A percentile compares a stretch with the other conserved stretches of the same genome.
phyloP scores from a whole-genome alignment of 30 jellyfish, hydroid and myxozoan genomes.

The Hydractinia echinata region DNA sequence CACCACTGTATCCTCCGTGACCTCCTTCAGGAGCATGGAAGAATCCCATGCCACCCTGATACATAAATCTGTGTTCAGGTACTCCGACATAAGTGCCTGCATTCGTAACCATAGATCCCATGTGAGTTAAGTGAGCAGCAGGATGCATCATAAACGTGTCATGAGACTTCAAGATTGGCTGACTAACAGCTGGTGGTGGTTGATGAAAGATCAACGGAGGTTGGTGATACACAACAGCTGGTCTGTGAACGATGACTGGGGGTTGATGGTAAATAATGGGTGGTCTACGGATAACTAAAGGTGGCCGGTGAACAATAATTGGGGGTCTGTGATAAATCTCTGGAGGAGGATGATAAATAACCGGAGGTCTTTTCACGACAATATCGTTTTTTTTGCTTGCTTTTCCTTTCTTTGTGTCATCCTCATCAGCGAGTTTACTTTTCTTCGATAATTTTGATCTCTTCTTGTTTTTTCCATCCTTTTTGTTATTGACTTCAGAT shows the following conservation, averaged over 20 bases:
- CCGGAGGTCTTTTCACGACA: conserved; percentile 97
- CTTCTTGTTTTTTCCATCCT: conserved; percentile 38
- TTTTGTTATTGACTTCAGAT: conserved; percentile 32
- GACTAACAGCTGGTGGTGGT: conserved; percentile 99
- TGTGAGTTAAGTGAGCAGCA: conserved; percentile 90
- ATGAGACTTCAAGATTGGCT: conserved; percentile 94
- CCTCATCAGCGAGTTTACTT: conserved; percentile 14
- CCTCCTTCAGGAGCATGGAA: conserved; percentile 93
- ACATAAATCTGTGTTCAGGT: conserved; percentile 97
- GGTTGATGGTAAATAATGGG: conserved; percentile 99
- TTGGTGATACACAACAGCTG: conserved; percentile 98
- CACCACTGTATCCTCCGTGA: conserved; percentile 33
- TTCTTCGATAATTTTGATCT: conserved; percentile 33
- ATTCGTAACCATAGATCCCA: conserved; percentile 98
- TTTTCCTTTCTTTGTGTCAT: conserved; percentile 37
- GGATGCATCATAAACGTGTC: conserved; percentile 99
- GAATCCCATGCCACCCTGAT: conserved; percentile 99
- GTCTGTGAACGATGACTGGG: conserved; percentile 98
- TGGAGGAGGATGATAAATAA: conserved; percentile 98
- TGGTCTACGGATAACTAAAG: conserved; percentile 94
- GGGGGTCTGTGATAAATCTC: conserved; percentile 99
- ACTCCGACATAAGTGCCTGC: conserved; percentile 99
- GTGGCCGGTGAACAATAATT: conserved; percentile 97
- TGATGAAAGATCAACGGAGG: conserved; percentile 99
- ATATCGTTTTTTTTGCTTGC: conserved; percentile 91